These are phyloP conservation scores for Cataglyphis albicans DNA, from an alignment of 2,888 invertebrate species.

Conservation along the genomic window DNA sequence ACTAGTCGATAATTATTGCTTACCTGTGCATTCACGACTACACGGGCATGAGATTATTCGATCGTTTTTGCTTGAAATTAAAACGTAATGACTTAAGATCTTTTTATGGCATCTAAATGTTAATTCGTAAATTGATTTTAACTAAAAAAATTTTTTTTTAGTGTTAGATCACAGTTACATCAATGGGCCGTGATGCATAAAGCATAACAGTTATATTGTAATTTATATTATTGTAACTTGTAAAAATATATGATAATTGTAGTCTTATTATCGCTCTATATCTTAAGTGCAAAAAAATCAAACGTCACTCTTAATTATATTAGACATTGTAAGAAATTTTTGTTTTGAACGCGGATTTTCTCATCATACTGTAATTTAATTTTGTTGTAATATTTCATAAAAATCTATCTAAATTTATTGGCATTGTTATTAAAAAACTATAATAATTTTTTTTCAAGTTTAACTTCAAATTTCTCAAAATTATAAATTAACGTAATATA, in stretches of 20 bases:
- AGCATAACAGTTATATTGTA: not conserved
- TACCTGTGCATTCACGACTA: not conserved
- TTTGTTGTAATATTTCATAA: too few species aligned
- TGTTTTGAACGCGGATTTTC: too few species aligned
- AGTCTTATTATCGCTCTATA: not conserved
- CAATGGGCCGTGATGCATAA: not conserved
- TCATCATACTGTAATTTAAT: too few species aligned
- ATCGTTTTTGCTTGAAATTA: not conserved
- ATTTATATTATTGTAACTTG: not conserved
- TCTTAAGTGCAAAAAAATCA: not conserved
- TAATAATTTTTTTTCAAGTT: not conserved
- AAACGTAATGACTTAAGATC: not conserved
- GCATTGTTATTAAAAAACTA: too few species aligned
- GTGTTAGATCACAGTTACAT: not conserved
- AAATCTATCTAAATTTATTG: too few species aligned
- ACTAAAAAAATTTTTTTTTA: not conserved
- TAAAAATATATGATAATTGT: not conserved
- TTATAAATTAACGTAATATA: not conserved
- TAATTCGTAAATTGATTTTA: slow-evolving; percentile 4
- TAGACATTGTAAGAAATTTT: not conserved
- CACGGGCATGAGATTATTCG: not conserved
- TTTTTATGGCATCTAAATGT: not conserved
- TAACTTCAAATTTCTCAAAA: not conserved
- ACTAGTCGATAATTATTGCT: slow-evolving; percentile 11
- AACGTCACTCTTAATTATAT: not conserved